These are phyloP conservation scores for Melanotaenia maccullochi DNA, from an alignment of 2,797 vertebrate genomes.

Conservation along the genomic window DNA sequence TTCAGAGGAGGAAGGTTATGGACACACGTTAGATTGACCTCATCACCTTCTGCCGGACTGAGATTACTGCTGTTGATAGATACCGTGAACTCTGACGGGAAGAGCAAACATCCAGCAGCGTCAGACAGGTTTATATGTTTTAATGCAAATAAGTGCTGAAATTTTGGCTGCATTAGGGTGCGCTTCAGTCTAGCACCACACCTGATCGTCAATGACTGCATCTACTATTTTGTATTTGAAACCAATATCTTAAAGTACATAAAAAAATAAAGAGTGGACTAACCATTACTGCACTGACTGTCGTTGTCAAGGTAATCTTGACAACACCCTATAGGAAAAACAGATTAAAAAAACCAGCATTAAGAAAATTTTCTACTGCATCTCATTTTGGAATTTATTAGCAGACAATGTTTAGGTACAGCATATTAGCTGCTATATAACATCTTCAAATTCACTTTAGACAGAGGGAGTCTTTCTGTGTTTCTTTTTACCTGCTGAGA, in stretches of 20 bases:
- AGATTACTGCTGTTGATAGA: neutral
- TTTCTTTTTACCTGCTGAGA: conserved; percentile 21
- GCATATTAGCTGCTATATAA: conserved; percentile 4
- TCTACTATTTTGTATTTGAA: neutral
- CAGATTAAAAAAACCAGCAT: neutral
- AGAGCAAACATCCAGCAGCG: conserved; percentile 24
- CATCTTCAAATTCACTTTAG: conserved; percentile 2
- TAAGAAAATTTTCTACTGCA: neutral
- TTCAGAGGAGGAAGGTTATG: neutral
- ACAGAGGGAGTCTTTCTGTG: neutral
- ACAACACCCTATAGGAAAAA: conserved; percentile 35
- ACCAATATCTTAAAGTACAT: conserved; percentile 11
- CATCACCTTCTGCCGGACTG: rapidly evolving
- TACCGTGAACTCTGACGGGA: conserved; percentile 36
- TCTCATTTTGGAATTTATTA: conserved; percentile 1
- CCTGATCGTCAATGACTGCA: neutral
- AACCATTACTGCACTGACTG: conserved; percentile 3
- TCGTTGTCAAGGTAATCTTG: rapidly evolving
- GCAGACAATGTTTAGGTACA: conserved; percentile 10
- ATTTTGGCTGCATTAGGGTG: neutral
- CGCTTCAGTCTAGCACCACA: neutral
- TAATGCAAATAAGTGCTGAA: neutral
- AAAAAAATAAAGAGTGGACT: conserved; percentile 23
- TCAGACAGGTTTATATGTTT: neutral
- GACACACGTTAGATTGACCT: conserved; percentile 43